Evolutionary conservation across 1,140 invertebrate species (phyloP), one percentile per base, ranked within the genome.

Genomic region (Portunus trituberculatus): DNA sequence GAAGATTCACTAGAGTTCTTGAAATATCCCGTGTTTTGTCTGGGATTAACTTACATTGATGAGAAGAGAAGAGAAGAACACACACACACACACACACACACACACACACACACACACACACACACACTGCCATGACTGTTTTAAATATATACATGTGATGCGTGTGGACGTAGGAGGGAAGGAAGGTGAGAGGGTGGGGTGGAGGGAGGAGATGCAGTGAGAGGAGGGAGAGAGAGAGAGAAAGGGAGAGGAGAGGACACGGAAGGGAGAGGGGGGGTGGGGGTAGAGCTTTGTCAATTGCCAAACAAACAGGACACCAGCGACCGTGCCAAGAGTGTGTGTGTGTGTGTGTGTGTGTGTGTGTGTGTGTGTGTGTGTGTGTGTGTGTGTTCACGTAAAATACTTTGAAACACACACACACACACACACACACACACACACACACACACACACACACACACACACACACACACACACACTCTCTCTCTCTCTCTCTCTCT

Each of bases 331-430:
- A 87, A 32, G 39, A 25, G 1, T 84, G 83, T 84, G 83, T 84
- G 83, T 84, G 83, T 84, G 83, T 84, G 83, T 84, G 83, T 84
- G 83, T 84, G 83, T 84, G 83, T 84, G 83, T 84, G 83, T 84
- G 83, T 84, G 83, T 84, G 83, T 84, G 83, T 84, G 83, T 84
- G 83, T 84, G 83, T 84, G 83, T 84, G 83, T 84, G 83, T 84
- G 83, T 84, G 20, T 84, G 4, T n/a, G 4, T 84, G 20, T 84
- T 3, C 28, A 28, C 28, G 76, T 82, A 39, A 39, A 39, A 39
- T 39, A 39, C 39, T 39, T 39, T 1, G 39, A 39, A 39, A 39
- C 39, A 39, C 39, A 39, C 39, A 39, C 39, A 39, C 39, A 39
- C 39, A 39, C 39, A 39, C 39, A 39, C 39, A 39, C 39, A 39